Conservation (phyloP, 2,888 invertebrate species). For the Hoplodrina blanda region DNA sequence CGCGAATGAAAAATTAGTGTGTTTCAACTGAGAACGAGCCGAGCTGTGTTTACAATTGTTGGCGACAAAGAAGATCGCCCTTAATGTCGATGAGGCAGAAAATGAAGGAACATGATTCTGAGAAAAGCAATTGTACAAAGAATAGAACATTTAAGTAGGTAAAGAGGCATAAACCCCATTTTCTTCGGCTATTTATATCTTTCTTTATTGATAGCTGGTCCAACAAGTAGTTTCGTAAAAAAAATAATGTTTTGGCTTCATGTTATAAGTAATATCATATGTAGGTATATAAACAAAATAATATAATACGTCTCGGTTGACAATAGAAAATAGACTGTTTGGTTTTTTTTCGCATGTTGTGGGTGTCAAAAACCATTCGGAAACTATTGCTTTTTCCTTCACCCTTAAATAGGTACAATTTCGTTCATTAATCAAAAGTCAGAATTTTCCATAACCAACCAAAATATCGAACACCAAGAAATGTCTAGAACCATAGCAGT, state of each 20-base stretch:
- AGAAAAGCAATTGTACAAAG: slow-evolving; percentile 23
- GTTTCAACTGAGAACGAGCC: slow-evolving; percentile 58
- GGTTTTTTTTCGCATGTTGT: not conserved
- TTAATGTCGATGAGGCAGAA: slow-evolving; percentile 44
- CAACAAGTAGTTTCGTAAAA: not conserved
- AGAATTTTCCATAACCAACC: not conserved
- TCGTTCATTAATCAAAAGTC: not conserved
- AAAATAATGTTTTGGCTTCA: not conserved
- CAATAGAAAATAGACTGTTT: not conserved
- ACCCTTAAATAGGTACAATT: not conserved
- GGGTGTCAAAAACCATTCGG: not conserved
- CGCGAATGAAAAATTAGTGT: slow-evolving; percentile 83
- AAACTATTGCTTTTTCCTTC: not conserved
- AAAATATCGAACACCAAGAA: slow-evolving; percentile 14
- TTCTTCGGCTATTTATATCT: slow-evolving; percentile 2
- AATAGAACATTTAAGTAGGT: slow-evolving; percentile 13
- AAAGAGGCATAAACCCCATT: not conserved
- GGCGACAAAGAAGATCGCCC: slow-evolving; percentile 46
- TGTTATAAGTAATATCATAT: not conserved
- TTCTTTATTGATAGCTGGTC: not conserved
- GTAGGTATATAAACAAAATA: too few relatives aligned
- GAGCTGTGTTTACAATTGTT: slow-evolving; percentile 57
- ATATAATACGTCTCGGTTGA: too few relatives aligned
- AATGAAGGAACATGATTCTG: slow-evolving; percentile 19
- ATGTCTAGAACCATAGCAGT: slow-evolving; percentile 8